Evolutionary conservation across 1,140 invertebrate species (phyloP).

Genomic region (Galleria mellonella): DNA sequence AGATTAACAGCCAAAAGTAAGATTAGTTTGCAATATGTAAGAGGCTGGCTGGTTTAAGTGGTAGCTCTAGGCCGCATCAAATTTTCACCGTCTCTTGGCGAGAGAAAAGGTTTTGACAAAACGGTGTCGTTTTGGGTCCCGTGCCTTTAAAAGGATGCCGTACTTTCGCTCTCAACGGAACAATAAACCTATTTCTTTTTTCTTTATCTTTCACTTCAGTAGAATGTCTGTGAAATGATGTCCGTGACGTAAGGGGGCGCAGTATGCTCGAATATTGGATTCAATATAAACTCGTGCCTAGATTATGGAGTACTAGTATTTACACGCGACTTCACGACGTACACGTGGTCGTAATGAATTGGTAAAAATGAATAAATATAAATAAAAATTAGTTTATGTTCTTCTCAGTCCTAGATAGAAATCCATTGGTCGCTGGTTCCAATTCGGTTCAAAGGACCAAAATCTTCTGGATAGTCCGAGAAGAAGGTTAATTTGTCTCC

Average conservation of each 20-base stretch:
- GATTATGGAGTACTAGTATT: no score
- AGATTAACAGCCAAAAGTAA: conserved; percentile 9
- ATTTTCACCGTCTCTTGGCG: conserved; percentile 14
- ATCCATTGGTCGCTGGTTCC: no score
- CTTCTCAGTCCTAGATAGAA: no score
- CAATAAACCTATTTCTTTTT: conserved; percentile 30
- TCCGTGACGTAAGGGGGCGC: background rate
- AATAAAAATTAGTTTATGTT: no score
- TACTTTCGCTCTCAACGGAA: conserved; percentile 25
- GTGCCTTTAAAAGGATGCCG: conserved; percentile 26
- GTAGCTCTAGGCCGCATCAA: conserved; percentile 19
- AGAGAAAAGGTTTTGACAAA: conserved; percentile 27
- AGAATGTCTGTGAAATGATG: conserved; percentile 13
- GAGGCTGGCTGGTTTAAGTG: conserved; percentile 11
- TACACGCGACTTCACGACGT: no score
- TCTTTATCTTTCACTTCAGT: conserved; percentile 24
- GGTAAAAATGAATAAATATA: no score
- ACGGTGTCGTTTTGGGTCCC: conserved; percentile 16
- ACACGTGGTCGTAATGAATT: no score
- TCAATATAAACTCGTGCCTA: no score
- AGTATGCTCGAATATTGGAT: no score
- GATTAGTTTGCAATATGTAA: conserved; percentile 15
- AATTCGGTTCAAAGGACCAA: no score
- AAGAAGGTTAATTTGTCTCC: no score
- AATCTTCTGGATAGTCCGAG: no score